A percentile compares a stretch with the other conserved stretches of the same genome.
Evolutionary conservation across 2,113 vertebrate species (phyloP).

Genomic region (Hypanus sabinus): DNA sequence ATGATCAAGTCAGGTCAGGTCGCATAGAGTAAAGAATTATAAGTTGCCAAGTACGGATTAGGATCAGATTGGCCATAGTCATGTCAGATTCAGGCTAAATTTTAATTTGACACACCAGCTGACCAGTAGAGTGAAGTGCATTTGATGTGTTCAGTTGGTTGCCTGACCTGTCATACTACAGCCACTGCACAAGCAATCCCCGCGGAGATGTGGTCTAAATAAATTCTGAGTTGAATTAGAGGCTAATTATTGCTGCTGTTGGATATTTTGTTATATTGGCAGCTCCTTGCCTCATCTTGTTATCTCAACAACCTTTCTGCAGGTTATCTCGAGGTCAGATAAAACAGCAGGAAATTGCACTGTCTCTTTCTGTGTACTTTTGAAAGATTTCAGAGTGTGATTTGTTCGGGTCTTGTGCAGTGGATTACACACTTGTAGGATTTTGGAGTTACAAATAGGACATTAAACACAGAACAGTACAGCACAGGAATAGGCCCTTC

Average conservation of each 20-base stretch:
- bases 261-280: constrained; percentile 34
- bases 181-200: neutral
- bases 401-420: neutral
- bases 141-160: neutral
- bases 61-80: too few relatives aligned
- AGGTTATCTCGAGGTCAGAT: constrained; percentile 19
- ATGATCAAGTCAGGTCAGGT: too few relatives aligned
- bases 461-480: too few relatives aligned
- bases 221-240: constrained; percentile 21
- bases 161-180: neutral
- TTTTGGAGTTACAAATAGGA: neutral
- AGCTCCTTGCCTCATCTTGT: neutral
- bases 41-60: too few relatives aligned
- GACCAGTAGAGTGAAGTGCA: neutral
- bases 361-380: neutral
- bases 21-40: too few relatives aligned
- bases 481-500: too few relatives aligned
- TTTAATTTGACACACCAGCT: too few relatives aligned
- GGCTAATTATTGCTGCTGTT: constrained; percentile 32
- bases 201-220: neutral
- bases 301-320: constrained; percentile 5
- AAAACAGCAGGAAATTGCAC: neutral
- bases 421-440: neutral
- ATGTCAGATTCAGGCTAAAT: too few relatives aligned
- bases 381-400: neutral